These are phyloP conservation scores for Diacarnus erythraeanus DNA, from an alignment of 37 sponge, comb jelly and placozoan genomes.

Conservation along the genomic window DNA sequence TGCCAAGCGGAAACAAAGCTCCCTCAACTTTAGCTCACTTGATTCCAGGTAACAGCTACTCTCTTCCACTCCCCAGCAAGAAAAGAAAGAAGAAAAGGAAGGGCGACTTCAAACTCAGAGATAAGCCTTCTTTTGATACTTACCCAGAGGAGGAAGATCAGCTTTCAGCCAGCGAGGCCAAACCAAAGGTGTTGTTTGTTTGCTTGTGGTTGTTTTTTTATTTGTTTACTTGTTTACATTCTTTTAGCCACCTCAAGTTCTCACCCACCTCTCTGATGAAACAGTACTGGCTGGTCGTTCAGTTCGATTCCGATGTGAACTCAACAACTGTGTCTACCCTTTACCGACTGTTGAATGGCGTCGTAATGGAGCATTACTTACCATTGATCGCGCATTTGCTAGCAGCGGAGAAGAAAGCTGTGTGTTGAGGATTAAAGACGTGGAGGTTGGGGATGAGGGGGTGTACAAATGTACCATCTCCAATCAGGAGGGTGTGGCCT, in stretches of 20 bases:
- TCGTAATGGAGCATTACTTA: slow-evolving; percentile 45
- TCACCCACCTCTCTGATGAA: slow-evolving; percentile 35
- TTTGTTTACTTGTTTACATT: too few relatives aligned
- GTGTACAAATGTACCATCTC: slow-evolving; percentile 57
- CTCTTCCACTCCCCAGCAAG: not conserved
- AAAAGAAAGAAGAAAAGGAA: not conserved
- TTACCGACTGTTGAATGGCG: slow-evolving; percentile 43
- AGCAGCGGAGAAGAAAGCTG: slow-evolving; percentile 24
- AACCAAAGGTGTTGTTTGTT: not conserved
- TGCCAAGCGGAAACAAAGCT: not conserved
- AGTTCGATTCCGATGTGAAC: slow-evolving; percentile 33
- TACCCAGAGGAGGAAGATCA: not conserved
- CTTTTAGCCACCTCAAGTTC: slow-evolving; percentile 21
- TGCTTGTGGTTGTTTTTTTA: too few relatives aligned
- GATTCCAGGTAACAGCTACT: not conserved
- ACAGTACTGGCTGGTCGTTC: slow-evolving; percentile 20
- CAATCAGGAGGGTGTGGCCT: slow-evolving; percentile 10
- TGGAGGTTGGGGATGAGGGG: slow-evolving; percentile 51
- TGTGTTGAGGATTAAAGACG: slow-evolving; percentile 45
- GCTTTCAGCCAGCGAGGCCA: not conserved
- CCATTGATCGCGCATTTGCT: slow-evolving; percentile 34
- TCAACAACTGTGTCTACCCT: slow-evolving; percentile 35
- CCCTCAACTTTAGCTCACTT: too few relatives aligned
- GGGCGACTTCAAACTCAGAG: not conserved
- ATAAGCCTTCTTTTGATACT: not conserved